These are phyloP conservation scores for Eudasyphora cyanicolor DNA, from an alignment of 2,888 invertebrate species.

Conservation along the genomic window DNA sequence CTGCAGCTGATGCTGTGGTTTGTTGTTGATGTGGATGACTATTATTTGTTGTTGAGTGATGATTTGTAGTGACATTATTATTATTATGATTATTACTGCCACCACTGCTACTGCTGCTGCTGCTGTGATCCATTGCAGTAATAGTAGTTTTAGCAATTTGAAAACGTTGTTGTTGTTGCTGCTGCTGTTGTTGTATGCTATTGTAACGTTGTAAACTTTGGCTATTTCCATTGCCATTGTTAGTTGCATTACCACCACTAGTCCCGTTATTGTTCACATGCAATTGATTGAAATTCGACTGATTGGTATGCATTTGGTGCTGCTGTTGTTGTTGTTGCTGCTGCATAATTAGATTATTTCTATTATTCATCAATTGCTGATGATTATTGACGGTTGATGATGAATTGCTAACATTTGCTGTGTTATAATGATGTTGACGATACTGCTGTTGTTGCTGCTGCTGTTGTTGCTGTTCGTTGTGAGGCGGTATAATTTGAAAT, in stretches of 20 bases:
- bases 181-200: slow-evolving; percentile 65
- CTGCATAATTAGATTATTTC: slow-evolving; percentile 77
- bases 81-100: slow-evolving; percentile 69
- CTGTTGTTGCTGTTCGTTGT: slow-evolving; percentile 72
- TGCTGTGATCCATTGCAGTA: slow-evolving; percentile 75
- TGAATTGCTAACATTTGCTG: slow-evolving; percentile 60
- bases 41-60: slow-evolving; percentile 69
- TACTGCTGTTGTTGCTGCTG: slow-evolving; percentile 73
- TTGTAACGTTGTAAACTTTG: slow-evolving; percentile 67
- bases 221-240: slow-evolving; percentile 63
- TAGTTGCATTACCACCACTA: slow-evolving; percentile 64
- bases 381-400: slow-evolving; percentile 61
- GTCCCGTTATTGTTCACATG: slow-evolving; percentile 71
- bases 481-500: slow-evolving; percentile 78
- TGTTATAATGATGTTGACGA: slow-evolving; percentile 66
- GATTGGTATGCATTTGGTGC: slow-evolving; percentile 69
- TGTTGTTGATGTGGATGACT: slow-evolving; percentile 52
- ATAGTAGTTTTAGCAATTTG: slow-evolving; percentile 78
- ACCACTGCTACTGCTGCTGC: slow-evolving; percentile 72
- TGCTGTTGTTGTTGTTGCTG: slow-evolving; percentile 73
- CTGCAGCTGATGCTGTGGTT: slow-evolving; percentile 57
- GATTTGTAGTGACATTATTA: slow-evolving; percentile 24
- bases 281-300: slow-evolving; percentile 64
- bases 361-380: slow-evolving; percentile 67
- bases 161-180: slow-evolving; percentile 70